Evolutionary conservation across 2,888 invertebrate genomes (phyloP).

Genomic region (Caenorhabditis imperialis): DNA sequence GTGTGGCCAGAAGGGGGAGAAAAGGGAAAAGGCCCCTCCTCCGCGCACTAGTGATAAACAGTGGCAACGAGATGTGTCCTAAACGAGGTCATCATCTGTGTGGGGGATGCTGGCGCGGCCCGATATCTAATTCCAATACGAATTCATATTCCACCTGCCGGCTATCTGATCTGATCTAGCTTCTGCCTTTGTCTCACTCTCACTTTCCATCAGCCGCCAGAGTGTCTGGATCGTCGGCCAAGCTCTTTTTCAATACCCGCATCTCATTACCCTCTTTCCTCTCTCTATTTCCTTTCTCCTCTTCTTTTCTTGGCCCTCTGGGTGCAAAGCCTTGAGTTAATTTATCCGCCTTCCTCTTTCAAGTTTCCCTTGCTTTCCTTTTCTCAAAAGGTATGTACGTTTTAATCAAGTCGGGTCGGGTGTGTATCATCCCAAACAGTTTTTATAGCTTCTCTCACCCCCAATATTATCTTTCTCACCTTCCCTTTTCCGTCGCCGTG

Average conservation of each 20-base stretch:
- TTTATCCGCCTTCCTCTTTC: constrained; percentile 41
- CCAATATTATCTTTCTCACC: constrained; percentile 8
- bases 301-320: too few species aligned
- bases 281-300: too few species aligned
- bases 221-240: too few species aligned
- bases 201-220: constrained; percentile 2
- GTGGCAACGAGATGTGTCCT: constrained; percentile 31
- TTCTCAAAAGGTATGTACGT: constrained; percentile 1
- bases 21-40: constrained; percentile 7
- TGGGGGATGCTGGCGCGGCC: constrained; percentile 18
- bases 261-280: constrained; percentile 48
- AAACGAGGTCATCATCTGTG: constrained; percentile 55
- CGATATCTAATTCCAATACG: neutral
- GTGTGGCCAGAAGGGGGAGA: neutral
- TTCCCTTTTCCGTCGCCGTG: neutral
- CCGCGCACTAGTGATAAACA: constrained; percentile 15
- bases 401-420: too few species aligned
- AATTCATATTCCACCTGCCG: constrained; percentile 1
- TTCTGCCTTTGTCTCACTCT: constrained; percentile 9
- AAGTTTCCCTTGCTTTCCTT: constrained; percentile 41
- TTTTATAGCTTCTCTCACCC: too few species aligned
- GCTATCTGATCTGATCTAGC: constrained; percentile 51
- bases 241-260: too few species aligned
- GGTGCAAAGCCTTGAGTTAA: constrained; percentile 19
- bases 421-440: too few species aligned